A percentile compares a stretch with the other conserved stretches of the same genome.
phyloP scores from a whole-genome alignment of 2,888 invertebrate species.

The Alloplasta piceator region DNA sequence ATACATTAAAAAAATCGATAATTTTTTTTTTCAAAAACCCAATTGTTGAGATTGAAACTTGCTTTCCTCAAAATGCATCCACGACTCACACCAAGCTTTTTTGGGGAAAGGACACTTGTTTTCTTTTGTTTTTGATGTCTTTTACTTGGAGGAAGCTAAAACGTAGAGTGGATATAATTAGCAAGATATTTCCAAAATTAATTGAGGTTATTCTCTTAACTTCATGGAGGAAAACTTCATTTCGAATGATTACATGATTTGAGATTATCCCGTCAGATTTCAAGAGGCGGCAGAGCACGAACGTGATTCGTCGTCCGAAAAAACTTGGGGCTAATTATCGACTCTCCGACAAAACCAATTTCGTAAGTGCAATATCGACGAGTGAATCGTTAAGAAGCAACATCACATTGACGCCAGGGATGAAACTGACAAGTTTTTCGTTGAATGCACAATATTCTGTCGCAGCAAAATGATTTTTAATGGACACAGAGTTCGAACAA shows the following conservation, averaged over 20 bases:
- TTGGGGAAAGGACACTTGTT: no score
- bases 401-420: conserved; percentile 12
- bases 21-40: no score
- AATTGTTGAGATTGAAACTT: no score
- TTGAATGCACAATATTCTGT: conserved; percentile 13
- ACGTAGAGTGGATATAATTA: no score
- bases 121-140: no score
- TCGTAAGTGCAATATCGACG: conserved; percentile 53
- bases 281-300: conserved; percentile 57
- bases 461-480: conserved; percentile 24
- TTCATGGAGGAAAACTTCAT: no score
- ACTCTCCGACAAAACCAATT: conserved; percentile 7
- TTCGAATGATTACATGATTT: background rate
- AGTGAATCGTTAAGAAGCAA: conserved; percentile 32
- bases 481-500: conserved; percentile 3
- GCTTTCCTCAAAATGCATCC: no score
- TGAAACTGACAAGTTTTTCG: conserved; percentile 44
- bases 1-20: no score
- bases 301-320: conserved; percentile 56
- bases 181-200: no score
- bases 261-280: conserved; percentile 39
- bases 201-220: no score
- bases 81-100: no score
- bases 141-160: no score
- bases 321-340: conserved; percentile 25